Evolutionary conservation across 2,888 invertebrate species (phyloP).

Genomic region (Drosophila falleni): DNA sequence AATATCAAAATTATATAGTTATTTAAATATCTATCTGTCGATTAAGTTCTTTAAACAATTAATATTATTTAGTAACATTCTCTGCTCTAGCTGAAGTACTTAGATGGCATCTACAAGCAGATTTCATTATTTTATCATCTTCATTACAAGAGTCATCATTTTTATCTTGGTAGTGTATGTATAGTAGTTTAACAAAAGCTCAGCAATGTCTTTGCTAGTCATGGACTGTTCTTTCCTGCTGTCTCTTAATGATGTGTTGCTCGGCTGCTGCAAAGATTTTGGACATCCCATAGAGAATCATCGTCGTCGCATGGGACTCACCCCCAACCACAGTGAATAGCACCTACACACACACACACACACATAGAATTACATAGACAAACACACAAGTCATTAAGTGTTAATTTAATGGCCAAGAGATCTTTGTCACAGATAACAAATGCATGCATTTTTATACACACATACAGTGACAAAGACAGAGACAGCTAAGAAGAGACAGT

Average conservation of each 20-base stretch:
- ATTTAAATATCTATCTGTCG: neutral
- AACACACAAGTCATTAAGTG: constrained; percentile 80
- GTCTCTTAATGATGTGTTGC: constrained; percentile 76
- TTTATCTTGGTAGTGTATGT: constrained; percentile 43
- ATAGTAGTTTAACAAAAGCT: constrained; percentile 62
- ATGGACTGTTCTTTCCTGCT: constrained; percentile 56
- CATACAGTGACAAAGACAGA: constrained; percentile 2
- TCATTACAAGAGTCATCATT: constrained; percentile 35
- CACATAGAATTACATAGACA: constrained; percentile 32
- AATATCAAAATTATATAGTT: no score
- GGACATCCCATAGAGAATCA: constrained; percentile 66
- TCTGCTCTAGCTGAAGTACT: neutral
- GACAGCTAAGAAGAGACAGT: constrained; percentile 14
- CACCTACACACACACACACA: constrained; percentile 59
- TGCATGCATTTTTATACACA: constrained; percentile 65
- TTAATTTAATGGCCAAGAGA: constrained; percentile 82
- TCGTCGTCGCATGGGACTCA: constrained; percentile 50
- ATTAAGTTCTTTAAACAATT: neutral
- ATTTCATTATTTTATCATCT: constrained; percentile 28
- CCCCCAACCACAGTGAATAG: constrained; percentile 43
- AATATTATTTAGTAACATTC: neutral
- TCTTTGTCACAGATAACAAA: constrained; percentile 80
- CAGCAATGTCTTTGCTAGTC: constrained; percentile 61
- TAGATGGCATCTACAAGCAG: neutral
- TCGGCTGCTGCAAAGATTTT: constrained; percentile 66